Evolutionary conservation across 2,113 vertebrate genomes (phyloP).

Genomic region (Prochilodus magdalenae): DNA sequence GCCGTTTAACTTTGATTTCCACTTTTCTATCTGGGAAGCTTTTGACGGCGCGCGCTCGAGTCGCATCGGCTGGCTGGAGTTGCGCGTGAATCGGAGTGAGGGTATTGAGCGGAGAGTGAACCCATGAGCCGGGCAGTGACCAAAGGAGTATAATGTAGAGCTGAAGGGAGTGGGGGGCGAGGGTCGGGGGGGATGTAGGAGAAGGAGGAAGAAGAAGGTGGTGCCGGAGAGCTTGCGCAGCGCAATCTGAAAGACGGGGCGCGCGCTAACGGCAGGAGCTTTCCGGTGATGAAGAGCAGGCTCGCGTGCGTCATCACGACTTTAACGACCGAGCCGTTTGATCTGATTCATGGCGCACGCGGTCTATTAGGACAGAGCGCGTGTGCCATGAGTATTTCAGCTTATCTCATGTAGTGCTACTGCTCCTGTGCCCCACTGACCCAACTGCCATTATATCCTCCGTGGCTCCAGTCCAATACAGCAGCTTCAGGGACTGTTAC

Average conservation of each 20-base stretch:
- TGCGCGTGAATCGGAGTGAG: not conserved
- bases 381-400: not conserved
- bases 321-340: not conserved
- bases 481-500: not conserved
- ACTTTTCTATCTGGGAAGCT: not conserved
- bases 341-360: not conserved
- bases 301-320: not conserved
- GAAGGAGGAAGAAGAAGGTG: not conserved
- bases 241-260: constrained; percentile 7
- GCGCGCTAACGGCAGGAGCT: constrained; percentile 21
- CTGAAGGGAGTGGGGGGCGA: not conserved
- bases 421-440: not conserved
- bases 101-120: not conserved
- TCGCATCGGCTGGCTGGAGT: not conserved
- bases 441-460: not conserved
- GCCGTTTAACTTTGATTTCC: not conserved
- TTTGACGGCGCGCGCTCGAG: not conserved
- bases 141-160: not conserved
- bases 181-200: not conserved
- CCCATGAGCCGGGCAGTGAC: not conserved
- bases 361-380: not conserved
- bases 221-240: not conserved
- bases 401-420: not conserved
- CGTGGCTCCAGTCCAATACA: not conserved
- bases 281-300: constrained; percentile 22